phyloP scores from a whole-genome alignment of 2,797 vertebrate genomes.

The Gobio occitaniae region DNA sequence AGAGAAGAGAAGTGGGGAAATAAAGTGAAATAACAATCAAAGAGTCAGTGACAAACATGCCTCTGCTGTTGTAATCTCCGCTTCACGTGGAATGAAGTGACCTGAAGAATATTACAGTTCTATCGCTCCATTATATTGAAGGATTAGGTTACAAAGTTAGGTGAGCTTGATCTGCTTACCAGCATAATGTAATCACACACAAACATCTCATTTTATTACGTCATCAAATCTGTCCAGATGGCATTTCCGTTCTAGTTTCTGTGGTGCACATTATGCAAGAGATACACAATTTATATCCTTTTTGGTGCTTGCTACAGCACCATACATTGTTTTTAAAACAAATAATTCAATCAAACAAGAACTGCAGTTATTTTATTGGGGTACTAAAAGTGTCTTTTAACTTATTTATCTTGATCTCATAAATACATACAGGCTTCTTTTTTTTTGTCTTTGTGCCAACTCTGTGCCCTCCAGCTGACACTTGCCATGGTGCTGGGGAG shows the following conservation, averaged over 20 bases:
- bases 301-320: not conserved
- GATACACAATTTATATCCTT: not conserved
- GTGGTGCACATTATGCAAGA: not conserved
- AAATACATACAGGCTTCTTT: no score
- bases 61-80: not conserved
- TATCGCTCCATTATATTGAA: constrained; percentile 8
- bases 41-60: not conserved
- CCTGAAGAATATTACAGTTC: not conserved
- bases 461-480: no score
- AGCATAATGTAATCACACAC: not conserved
- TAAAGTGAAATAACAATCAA: constrained; percentile 1
- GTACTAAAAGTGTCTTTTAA: not conserved
- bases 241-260: not conserved
- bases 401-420: no score
- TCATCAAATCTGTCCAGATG: constrained; percentile 33
- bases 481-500: no score
- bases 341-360: not conserved
- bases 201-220: not conserved
- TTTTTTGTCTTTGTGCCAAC: no score
- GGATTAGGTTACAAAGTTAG: constrained; percentile 31
- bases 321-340: not conserved
- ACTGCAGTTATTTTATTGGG: not conserved
- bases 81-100: not conserved
- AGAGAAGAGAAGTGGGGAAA: not conserved
- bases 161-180: constrained; percentile 37